A percentile compares a stretch with the other conserved stretches of the same genome.
Evolutionary conservation across 2,797 vertebrate genomes (phyloP).

Genomic region (Malacoraja senta): DNA sequence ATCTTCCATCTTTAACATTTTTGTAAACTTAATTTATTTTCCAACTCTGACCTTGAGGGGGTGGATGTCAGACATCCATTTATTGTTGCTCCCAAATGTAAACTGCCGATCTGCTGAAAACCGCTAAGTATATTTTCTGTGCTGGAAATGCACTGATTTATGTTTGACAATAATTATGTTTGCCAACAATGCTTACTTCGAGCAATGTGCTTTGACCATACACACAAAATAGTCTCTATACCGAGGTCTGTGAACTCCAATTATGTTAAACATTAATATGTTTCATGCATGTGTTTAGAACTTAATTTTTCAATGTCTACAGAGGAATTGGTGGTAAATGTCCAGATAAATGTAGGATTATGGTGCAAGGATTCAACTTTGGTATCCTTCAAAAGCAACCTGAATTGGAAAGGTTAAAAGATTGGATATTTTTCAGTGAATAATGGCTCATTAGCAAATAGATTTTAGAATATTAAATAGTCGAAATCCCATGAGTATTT

Average conservation of each 20-base stretch:
- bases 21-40: background rate
- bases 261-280: background rate
- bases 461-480: conserved; percentile 44
- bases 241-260: background rate
- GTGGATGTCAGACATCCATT: background rate
- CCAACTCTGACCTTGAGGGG: background rate
- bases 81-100: background rate
- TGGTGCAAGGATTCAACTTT: background rate
- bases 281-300: background rate
- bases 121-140: background rate
- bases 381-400: background rate
- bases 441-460: conserved; percentile 52
- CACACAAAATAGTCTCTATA: background rate
- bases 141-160: background rate
- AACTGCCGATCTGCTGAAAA: background rate
- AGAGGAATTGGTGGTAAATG: background rate
- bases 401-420: background rate
- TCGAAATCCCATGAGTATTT: conserved; percentile 50
- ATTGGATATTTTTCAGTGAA: conserved; percentile 42
- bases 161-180: background rate
- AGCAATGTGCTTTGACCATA: background rate
- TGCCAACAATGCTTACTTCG: background rate
- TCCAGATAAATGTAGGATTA: background rate
- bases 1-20: background rate
- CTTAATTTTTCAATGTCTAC: background rate